Evolutionary conservation across 1,140 invertebrate species (phyloP), one percentile per base, ranked within the genome.

Genomic region (Aphidius ervi): DNA sequence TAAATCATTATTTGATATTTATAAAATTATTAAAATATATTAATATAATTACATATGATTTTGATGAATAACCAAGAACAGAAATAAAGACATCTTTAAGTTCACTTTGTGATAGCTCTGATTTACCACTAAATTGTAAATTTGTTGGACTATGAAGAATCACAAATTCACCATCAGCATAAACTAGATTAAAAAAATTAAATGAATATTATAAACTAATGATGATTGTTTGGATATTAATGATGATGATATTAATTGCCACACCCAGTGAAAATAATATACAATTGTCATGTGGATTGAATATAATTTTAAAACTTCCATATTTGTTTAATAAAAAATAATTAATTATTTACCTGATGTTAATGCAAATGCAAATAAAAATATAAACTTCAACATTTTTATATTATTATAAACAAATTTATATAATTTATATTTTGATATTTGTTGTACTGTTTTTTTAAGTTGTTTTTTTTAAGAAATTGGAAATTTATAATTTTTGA

Each of bases 1-100:
- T 7, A 58, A 6, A 48, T 40, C 20, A 0, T 46, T 53, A 39
- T 55, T 50, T 16, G 48, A 54, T 55, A 39, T 37, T 47, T 42
- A 8, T 48, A 46, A 62, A 20, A 61, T 54, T 37, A 49, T n/a
- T 5, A 46, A 50, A 20, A 6, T 31, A 49, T 47, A 10, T 9
- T 60, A 10, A 10, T 39, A 43, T n/a, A 39, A 56, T 55, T 47
- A 31, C 20, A 31, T 42, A 45, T 43, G 40, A 78, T 66, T 81
- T 81, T 16, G 85, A 84, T 9, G 88, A 86, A 56, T 87, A 85
- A 57, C 90, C 90, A 65, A 90, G 76, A 54, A 84, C 77, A 57
- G 87, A 86, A 40, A 84, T 85, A 65, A 88, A 85, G n/a, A 92
- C 81, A 76, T 92, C 89, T 68, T 86, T 86, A 2, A 89, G 74